Evolutionary conservation across 2,888 invertebrate genomes (phyloP).

Genomic region (Melanotus villosus): DNA sequence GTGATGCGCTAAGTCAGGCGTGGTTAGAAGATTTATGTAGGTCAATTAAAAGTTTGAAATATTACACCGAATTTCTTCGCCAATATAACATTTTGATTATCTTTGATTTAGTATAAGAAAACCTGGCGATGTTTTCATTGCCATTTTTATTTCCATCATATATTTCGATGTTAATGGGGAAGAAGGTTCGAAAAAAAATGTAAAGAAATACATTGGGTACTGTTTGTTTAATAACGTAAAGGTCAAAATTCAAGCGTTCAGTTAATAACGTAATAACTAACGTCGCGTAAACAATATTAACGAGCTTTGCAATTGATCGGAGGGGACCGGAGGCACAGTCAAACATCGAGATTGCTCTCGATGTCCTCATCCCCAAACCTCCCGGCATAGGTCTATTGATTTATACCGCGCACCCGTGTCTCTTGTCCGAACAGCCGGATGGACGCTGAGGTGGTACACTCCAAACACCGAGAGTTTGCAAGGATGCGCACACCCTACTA

Average conservation of each 20-base stretch:
- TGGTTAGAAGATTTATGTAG: no score
- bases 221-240: slow-evolving; percentile 7
- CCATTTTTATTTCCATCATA: no score
- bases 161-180: background rate
- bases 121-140: no score
- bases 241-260: slow-evolving; percentile 32
- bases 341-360: slow-evolving; percentile 64
- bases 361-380: slow-evolving; percentile 54
- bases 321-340: slow-evolving; percentile 56
- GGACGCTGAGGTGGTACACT: slow-evolving; percentile 51
- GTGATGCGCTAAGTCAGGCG: no score
- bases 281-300: slow-evolving; percentile 49
- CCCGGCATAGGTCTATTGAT: slow-evolving; percentile 65
- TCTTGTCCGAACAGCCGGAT: slow-evolving; percentile 49
- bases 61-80: no score
- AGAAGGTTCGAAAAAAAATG: background rate
- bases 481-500: slow-evolving; percentile 46
- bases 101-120: no score
- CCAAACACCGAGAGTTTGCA: slow-evolving; percentile 44
- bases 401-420: slow-evolving; percentile 61
- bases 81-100: no score
- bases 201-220: background rate
- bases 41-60: no score
- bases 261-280: slow-evolving; percentile 44
- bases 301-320: slow-evolving; percentile 52